Conservation (phyloP, 2,113 vertebrate species). For the Puffinus mauretanicus region DNA sequence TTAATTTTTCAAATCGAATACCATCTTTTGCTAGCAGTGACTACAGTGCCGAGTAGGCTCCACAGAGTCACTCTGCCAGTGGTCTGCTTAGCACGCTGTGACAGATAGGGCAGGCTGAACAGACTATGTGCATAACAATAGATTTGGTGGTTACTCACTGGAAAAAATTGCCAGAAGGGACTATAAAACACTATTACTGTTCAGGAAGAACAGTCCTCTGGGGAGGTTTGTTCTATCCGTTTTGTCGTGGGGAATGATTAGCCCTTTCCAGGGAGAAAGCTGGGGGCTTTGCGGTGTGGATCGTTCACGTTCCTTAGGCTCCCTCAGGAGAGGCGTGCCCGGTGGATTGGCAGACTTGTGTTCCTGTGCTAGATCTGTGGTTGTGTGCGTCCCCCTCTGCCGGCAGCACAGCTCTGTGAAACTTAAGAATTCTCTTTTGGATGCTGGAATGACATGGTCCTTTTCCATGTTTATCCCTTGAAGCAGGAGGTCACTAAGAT, state of each 20-base stretch:
- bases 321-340: background rate
- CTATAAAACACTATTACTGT: background rate
- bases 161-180: background rate
- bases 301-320: rapidly evolving
- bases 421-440: background rate
- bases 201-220: background rate
- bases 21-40: background rate
- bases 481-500: background rate
- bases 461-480: background rate
- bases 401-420: background rate
- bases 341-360: background rate
- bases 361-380: background rate
- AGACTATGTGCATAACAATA: rapidly evolving
- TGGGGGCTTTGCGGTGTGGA: background rate
- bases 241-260: background rate
- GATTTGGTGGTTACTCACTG: background rate
- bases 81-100: background rate
- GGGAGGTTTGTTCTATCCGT: background rate
- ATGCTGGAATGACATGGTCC: background rate
- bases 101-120: background rate
- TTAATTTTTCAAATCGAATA: background rate
- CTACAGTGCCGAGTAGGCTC: background rate
- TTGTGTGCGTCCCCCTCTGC: background rate
- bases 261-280: background rate
- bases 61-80: background rate